Conservation (phyloP, 2,797 vertebrate genomes). For the Gymnocypris eckloni region DNA sequence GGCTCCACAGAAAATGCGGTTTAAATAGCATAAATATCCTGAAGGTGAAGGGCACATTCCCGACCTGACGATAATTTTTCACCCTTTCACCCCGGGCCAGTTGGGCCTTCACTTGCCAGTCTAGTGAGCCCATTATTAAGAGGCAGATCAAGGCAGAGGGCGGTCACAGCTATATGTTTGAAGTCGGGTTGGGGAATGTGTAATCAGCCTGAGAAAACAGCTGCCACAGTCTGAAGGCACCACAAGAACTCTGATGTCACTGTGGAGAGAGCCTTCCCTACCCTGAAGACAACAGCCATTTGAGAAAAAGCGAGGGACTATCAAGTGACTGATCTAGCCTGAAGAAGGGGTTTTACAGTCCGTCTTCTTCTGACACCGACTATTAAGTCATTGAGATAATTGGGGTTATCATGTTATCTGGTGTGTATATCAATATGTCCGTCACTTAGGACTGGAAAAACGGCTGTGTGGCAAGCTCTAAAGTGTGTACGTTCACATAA, state of each 20-base stretch:
- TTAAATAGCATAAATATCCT: slow-evolving; percentile 69
- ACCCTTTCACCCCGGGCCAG: slow-evolving; percentile 54
- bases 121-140: slow-evolving; percentile 58
- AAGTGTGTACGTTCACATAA: background rate
- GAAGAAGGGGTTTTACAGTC: slow-evolving; percentile 45
- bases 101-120: slow-evolving; percentile 61
- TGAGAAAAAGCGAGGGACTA: slow-evolving; percentile 3
- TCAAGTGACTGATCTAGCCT: slow-evolving; percentile 44
- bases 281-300: slow-evolving; percentile 17
- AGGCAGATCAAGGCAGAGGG: slow-evolving; percentile 51
- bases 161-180: slow-evolving; percentile 52
- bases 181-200: slow-evolving; percentile 45
- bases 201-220: slow-evolving; percentile 49
- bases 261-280: slow-evolving; percentile 37
- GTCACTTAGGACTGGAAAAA: background rate
- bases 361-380: slow-evolving; percentile 29
- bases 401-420: slow-evolving; percentile 42
- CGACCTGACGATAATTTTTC: slow-evolving; percentile 54
- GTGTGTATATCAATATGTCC: slow-evolving; percentile 24
- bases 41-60: slow-evolving; percentile 61
- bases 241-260: slow-evolving; percentile 55
- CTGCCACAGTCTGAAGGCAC: slow-evolving; percentile 43
- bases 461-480: background rate
- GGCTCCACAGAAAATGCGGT: slow-evolving; percentile 55
- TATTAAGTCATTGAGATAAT: slow-evolving; percentile 39